phyloP scores from a whole-genome alignment of 2,888 invertebrate genomes.

The Dynastes maya region DNA sequence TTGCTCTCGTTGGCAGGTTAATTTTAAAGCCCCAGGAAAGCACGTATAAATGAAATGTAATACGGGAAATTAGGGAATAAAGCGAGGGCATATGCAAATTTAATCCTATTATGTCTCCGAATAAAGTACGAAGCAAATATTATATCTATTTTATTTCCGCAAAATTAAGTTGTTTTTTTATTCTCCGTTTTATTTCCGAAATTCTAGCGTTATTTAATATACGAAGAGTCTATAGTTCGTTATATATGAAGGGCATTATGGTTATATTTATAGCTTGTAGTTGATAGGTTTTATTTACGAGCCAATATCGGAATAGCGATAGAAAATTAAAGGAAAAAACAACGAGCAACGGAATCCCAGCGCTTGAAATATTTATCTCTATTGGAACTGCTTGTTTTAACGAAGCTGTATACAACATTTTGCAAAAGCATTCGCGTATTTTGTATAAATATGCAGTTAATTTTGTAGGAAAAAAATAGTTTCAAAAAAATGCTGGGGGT shows the following conservation, averaged over 20 bases:
- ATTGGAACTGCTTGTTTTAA: constrained; percentile 18
- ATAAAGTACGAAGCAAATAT: background rate
- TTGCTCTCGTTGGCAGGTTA: background rate
- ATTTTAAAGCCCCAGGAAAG: background rate
- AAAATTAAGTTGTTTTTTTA: background rate
- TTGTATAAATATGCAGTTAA: no score
- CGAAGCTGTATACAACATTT: no score
- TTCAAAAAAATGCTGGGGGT: no score
- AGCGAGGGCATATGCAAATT: background rate
- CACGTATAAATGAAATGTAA: background rate
- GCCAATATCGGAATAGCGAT: background rate
- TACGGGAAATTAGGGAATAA: background rate
- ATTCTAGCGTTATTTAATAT: constrained; percentile 3
- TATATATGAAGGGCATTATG: background rate
- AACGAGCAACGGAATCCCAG: constrained; percentile 2
- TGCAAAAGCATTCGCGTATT: no score
- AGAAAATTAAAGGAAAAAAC: constrained; percentile 5
- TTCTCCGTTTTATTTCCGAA: background rate
- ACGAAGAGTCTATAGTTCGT: background rate
- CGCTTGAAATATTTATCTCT: constrained; percentile 7
- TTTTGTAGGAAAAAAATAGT: no score
- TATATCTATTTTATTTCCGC: background rate
- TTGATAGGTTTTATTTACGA: constrained; percentile 29
- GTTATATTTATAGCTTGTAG: constrained; percentile 11
- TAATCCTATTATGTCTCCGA: background rate